phyloP scores from a whole-genome alignment of 1,140 invertebrate genomes.

The Streblospio benedicti region DNA sequence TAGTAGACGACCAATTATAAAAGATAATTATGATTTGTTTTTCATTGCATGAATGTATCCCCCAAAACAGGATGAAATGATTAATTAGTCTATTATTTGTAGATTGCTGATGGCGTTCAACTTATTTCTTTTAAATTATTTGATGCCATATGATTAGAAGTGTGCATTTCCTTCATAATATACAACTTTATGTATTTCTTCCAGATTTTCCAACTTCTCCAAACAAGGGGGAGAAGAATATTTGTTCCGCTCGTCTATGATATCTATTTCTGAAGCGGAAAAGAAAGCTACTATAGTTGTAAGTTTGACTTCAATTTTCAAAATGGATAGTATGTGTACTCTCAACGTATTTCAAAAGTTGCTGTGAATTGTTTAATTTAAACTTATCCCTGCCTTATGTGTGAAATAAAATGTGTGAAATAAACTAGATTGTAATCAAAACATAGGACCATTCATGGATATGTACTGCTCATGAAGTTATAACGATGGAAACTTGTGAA shows the following conservation, averaged over 20 bases:
- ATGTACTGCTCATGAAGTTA: slow-evolving; percentile 13
- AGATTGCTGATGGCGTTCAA: too few species aligned
- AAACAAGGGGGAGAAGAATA: slow-evolving; percentile 87
- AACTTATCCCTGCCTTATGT: not conserved
- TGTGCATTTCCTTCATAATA: too few species aligned
- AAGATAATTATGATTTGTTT: too few species aligned
- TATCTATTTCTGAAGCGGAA: slow-evolving; percentile 64
- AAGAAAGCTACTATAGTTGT: slow-evolving; percentile 62
- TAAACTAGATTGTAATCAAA: slow-evolving; percentile 13
- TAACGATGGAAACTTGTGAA: not conserved
- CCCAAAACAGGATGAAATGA: too few species aligned
- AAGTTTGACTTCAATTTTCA: slow-evolving; percentile 20
- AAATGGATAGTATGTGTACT: not conserved
- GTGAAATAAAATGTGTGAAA: not conserved
- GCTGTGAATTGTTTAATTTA: not conserved
- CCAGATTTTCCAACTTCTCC: slow-evolving; percentile 80
- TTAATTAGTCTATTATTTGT: too few species aligned
- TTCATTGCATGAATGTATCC: too few species aligned
- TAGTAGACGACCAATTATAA: too few species aligned
- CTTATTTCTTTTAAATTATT: too few species aligned
- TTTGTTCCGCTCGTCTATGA: slow-evolving; percentile 68
- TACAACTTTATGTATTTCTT: too few species aligned
- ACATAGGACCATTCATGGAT: slow-evolving; percentile 16
- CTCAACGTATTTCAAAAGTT: not conserved
- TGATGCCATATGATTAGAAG: too few species aligned